Percentiles rank a stretch among this genome's conserved stretches.
phyloP scores from a whole-genome alignment of 2,888 invertebrate species.

The Abscondita cerata region DNA sequence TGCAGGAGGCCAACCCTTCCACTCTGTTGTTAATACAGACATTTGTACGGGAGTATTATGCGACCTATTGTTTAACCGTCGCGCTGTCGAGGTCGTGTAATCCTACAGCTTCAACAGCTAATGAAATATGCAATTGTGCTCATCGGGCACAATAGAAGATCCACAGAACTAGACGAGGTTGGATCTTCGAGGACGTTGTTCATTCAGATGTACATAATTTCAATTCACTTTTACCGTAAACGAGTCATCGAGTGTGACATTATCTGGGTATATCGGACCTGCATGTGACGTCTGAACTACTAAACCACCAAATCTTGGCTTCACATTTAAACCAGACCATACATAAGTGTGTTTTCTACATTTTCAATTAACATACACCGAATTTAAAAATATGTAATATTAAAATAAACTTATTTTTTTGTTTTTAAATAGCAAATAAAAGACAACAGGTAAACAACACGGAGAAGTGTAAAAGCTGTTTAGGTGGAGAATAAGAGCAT shows the following conservation, averaged over 20 bases:
- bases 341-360: too few relatives aligned
- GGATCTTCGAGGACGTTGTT: slow-evolving; percentile 32
- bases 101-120: slow-evolving; percentile 51
- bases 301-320: slow-evolving; percentile 45
- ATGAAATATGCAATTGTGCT: slow-evolving; percentile 53
- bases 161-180: slow-evolving; percentile 38
- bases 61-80: slow-evolving; percentile 48
- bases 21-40: slow-evolving; percentile 47
- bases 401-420: too few relatives aligned
- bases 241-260: slow-evolving; percentile 44
- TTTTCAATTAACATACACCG: too few relatives aligned
- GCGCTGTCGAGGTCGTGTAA: slow-evolving; percentile 47
- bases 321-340: slow-evolving; percentile 55
- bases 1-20: slow-evolving; percentile 42
- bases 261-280: slow-evolving; percentile 45
- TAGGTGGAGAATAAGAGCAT: too few relatives aligned
- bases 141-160: slow-evolving; percentile 48
- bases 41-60: slow-evolving; percentile 52
- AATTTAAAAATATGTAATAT: too few relatives aligned
- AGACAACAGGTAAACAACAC: too few relatives aligned
- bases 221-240: slow-evolving; percentile 44
- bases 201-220: slow-evolving; percentile 42
- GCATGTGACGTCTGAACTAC: slow-evolving; percentile 48
- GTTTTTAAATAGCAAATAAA: too few relatives aligned
- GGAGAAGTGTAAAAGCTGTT: too few relatives aligned